Percentiles rank a stretch among this genome's conserved stretches.
These are phyloP conservation scores for Euzetes globulus DNA, from an alignment of 2,888 invertebrate genomes.

Conservation along the genomic window DNA sequence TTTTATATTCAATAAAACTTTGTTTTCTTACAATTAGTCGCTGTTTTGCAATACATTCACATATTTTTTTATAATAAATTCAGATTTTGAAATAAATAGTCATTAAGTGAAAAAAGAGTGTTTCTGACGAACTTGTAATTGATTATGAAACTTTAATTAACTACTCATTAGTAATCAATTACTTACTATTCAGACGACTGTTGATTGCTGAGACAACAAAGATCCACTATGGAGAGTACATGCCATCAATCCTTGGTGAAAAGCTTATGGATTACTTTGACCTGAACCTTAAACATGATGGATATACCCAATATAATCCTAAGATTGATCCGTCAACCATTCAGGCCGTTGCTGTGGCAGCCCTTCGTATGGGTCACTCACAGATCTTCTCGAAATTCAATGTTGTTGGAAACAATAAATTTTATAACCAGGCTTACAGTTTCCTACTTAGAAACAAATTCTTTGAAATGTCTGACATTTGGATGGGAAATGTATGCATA, in stretches of 20 bases:
- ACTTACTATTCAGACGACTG: conserved; percentile 35
- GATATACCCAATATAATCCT: conserved; percentile 39
- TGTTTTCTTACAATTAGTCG: too few species aligned
- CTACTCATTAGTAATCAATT: background rate
- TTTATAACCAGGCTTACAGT: conserved; percentile 19
- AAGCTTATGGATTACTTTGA: conserved; percentile 38
- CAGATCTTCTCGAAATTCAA: conserved; percentile 36
- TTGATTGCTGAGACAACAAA: conserved; percentile 38
- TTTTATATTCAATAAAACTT: too few species aligned
- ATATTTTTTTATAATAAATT: too few species aligned
- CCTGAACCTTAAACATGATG: conserved; percentile 34
- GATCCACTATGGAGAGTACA: conserved; percentile 39
- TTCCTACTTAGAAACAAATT: conserved; percentile 35
- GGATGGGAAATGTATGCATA: conserved; percentile 31
- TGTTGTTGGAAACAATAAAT: conserved; percentile 13
- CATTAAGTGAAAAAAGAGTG: too few species aligned
- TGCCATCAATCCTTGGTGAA: conserved; percentile 40
- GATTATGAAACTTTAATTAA: too few species aligned
- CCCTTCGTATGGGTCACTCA: conserved; percentile 39
- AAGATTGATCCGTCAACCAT: conserved; percentile 40
- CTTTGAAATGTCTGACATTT: conserved; percentile 38
- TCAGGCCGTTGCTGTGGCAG: conserved; percentile 39
- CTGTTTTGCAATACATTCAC: too few species aligned
- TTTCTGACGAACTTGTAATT: too few species aligned
- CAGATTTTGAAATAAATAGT: too few species aligned